Conservation (phyloP, 2,888 invertebrate genomes). For the Nomada goodeniana region DNA sequence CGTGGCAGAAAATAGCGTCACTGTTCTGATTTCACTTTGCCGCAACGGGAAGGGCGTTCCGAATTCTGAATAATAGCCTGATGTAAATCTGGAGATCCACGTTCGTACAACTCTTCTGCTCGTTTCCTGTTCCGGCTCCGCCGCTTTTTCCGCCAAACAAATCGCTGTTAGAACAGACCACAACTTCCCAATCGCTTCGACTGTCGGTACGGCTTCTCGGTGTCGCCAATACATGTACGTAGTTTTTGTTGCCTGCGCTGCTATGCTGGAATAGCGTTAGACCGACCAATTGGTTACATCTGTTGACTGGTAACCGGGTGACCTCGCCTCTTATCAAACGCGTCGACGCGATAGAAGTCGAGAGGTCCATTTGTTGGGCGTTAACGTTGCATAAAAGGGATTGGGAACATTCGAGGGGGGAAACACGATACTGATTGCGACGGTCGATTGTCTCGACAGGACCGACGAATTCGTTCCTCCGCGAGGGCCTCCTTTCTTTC, state of each 20-base stretch:
- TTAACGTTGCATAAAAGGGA: constrained; percentile 64
- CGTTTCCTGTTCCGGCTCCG: constrained; percentile 9
- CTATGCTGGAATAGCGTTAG: constrained; percentile 56
- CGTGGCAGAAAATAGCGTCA: too few species aligned
- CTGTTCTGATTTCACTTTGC: not conserved
- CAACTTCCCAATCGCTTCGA: not conserved
- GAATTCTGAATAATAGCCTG: not conserved
- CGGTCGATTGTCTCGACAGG: constrained; percentile 47
- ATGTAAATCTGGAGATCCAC: not conserved
- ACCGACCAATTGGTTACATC: constrained; percentile 77
- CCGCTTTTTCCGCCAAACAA: constrained; percentile 18
- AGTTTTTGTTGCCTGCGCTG: constrained; percentile 20
- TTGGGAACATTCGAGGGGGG: constrained; percentile 35
- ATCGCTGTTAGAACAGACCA: not conserved
- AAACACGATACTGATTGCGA: constrained; percentile 63
- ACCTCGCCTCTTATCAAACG: constrained; percentile 81
- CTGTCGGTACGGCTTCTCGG: constrained; percentile 5
- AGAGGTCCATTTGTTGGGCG: constrained; percentile 76
- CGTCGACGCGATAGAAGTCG: constrained; percentile 80
- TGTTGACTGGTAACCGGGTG: constrained; percentile 79
- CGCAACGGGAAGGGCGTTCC: not conserved
- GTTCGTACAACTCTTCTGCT: not conserved
- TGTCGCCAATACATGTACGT: not conserved
- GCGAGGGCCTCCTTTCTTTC: constrained; percentile 44
- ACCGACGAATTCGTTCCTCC: constrained; percentile 46